Evolutionary conservation across 2,113 vertebrate species (phyloP).

Genomic region (Calyptommatus sinebrachiatus): DNA sequence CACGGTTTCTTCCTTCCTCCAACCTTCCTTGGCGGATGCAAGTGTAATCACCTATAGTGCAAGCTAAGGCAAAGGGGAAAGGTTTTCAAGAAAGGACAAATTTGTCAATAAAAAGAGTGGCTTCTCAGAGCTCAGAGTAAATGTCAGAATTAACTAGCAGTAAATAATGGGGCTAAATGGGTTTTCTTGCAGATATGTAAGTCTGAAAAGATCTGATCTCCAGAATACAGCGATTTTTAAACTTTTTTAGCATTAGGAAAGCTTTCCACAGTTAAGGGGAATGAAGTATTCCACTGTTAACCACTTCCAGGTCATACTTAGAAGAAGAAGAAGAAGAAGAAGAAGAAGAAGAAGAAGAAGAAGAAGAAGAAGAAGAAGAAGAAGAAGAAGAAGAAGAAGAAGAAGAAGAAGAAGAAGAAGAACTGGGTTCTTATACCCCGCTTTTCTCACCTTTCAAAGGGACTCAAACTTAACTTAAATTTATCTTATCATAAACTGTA

Average conservation of each 20-base stretch:
- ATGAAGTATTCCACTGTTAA: too few species aligned
- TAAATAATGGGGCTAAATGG: background rate
- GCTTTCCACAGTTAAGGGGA: background rate
- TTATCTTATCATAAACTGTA: too few species aligned
- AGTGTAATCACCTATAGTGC: constrained; percentile 23
- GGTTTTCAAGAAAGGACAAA: background rate
- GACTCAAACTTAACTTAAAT: too few species aligned
- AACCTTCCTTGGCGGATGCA: background rate
- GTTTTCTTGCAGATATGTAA: too few species aligned
- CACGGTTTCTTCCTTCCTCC: constrained; percentile 4
- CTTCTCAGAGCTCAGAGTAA: background rate
- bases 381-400: too few species aligned
- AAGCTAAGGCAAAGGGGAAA: background rate
- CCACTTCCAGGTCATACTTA: too few species aligned
- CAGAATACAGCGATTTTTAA: background rate
- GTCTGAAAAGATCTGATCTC: background rate
- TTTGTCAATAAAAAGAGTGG: background rate
- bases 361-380: too few species aligned
- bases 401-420: too few species aligned
- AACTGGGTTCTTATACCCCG: too few species aligned
- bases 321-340: too few species aligned
- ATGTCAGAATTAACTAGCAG: constrained; percentile 1
- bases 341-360: too few species aligned
- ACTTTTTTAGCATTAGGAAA: background rate
- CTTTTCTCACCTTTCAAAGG: too few species aligned